Percentiles rank a stretch among this genome's conserved stretches.
Evolutionary conservation across 2,888 invertebrate species (phyloP).

Genomic region (Anarsia innoxiella): DNA sequence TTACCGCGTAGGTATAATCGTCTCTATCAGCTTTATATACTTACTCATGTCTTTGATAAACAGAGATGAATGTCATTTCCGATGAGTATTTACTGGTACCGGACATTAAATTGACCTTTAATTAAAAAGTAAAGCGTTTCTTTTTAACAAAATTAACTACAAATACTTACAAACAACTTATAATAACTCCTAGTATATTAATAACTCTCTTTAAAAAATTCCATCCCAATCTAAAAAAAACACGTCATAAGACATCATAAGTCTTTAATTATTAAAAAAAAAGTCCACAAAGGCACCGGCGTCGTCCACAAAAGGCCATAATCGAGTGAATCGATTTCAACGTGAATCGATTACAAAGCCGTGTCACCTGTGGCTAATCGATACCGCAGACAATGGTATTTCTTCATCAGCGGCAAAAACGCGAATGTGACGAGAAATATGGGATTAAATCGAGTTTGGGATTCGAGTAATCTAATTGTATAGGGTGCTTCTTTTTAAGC

Average conservation of each 20-base stretch:
- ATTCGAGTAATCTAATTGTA: slow-evolving; percentile 37
- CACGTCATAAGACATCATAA: slow-evolving; percentile 3
- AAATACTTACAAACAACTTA: too few relatives aligned
- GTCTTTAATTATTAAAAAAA: slow-evolving; percentile 20
- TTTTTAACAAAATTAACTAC: too few relatives aligned
- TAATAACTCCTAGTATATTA: too few relatives aligned
- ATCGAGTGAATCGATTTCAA: slow-evolving; percentile 68
- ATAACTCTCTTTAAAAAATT: too few relatives aligned
- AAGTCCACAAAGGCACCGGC: slow-evolving; percentile 52
- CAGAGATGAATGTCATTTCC: too few relatives aligned
- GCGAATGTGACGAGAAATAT: slow-evolving; percentile 51
- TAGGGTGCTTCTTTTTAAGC: slow-evolving; percentile 31
- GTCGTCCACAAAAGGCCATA: slow-evolving; percentile 49
- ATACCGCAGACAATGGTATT: slow-evolving; percentile 59
- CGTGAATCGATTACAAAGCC: slow-evolving; percentile 57
- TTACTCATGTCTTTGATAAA: too few relatives aligned
- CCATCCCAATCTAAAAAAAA: background rate
- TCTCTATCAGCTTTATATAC: too few relatives aligned
- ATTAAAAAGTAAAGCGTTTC: too few relatives aligned
- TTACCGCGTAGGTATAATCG: too few relatives aligned
- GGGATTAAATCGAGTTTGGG: too few relatives aligned
- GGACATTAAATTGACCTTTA: too few relatives aligned
- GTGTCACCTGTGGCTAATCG: slow-evolving; percentile 67
- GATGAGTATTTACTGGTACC: too few relatives aligned
- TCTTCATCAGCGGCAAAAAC: slow-evolving; percentile 70